A percentile compares a stretch with the other conserved stretches of the same genome.
phyloP scores from a whole-genome alignment of 2,888 invertebrate genomes.

The Perithous albicinctus region DNA sequence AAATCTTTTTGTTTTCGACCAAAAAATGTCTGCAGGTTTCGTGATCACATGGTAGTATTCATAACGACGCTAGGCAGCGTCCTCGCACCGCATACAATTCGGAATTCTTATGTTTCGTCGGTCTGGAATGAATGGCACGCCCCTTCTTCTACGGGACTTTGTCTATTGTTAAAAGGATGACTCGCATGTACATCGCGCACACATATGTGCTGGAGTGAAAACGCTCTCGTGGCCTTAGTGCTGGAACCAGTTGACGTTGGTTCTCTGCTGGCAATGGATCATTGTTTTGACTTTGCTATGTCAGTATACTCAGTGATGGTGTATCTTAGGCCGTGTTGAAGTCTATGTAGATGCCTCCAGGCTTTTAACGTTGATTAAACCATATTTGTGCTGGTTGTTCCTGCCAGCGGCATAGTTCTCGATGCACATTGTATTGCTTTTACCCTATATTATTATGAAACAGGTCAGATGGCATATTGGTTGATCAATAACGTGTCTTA shows the following conservation, averaged over 20 bases:
- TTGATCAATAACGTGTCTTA: neutral
- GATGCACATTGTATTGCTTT: neutral
- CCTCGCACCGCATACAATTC: neutral
- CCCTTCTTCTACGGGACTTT: neutral
- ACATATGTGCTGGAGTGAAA: neutral
- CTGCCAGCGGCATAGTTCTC: neutral
- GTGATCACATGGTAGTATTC: conserved; percentile 9
- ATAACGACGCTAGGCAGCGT: neutral
- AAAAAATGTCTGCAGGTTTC: neutral
- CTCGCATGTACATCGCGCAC: neutral
- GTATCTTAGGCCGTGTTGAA: neutral
- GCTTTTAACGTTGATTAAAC: conserved; percentile 47
- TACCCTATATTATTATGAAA: neutral
- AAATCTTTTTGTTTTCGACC: neutral
- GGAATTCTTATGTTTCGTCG: conserved; percentile 13
- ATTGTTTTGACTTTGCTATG: conserved; percentile 22
- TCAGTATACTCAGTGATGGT: neutral
- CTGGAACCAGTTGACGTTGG: conserved; percentile 5
- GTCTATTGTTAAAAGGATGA: conserved; percentile 13
- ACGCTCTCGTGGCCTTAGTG: conserved; percentile 6
- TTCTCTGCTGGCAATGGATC: conserved; percentile 15
- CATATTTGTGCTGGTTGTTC: neutral
- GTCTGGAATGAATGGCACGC: conserved; percentile 22
- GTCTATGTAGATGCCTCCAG: neutral
- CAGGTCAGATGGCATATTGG: neutral